Evolutionary conservation across 2,113 vertebrate species (phyloP), one percentile per base, ranked within the genome.

Genomic region (Calyptommatus sinebrachiatus): DNA sequence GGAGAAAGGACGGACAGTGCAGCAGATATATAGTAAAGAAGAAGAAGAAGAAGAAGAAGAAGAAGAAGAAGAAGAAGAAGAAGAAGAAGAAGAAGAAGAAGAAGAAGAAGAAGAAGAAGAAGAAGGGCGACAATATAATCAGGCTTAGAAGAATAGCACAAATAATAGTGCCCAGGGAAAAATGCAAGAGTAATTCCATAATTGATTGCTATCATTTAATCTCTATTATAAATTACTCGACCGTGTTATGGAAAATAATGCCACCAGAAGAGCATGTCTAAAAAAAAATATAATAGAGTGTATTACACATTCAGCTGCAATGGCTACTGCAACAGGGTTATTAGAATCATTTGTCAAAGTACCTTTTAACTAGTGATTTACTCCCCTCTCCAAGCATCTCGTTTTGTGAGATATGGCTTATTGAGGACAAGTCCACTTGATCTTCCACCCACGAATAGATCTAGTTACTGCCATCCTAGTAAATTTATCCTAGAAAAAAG

Each of bases 251-350:
- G 71, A 78, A 22, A 78, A 60, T 85, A 88, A 88, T 71, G 46
- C 70, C 73, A 88, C 77, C 80, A 80, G 67, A 89, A 90, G 90
- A 89, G 84, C 75, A 57, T 86, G 63, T 86, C 86, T 89, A 90
- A 90, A 84, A 90, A 84, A 90, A 85, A 85, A 77, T 91, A 85
- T 88, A 91, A 91, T 71, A 87, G 45, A 87, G 12, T 29, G 45
- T 69, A 83, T 89, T 88, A 90, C 83, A 89, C 83, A 88, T 89
- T 91, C 79, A 84, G 62, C 76, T 84, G 20, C 81, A 73, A 57
- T 78, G 89, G 66, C 71, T 80, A 87, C 7, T 80, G 71, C 87
- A 83, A 61, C 72, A 70, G 84, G 85, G 71, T 73, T 77, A 53
- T 50, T 84, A 84, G 82, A 71, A 62, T 29, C 10, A n/a, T 93